These are phyloP conservation scores for Lagorchestes hirsutus DNA, from an alignment of 2,797 vertebrate species.

Conservation along the genomic window DNA sequence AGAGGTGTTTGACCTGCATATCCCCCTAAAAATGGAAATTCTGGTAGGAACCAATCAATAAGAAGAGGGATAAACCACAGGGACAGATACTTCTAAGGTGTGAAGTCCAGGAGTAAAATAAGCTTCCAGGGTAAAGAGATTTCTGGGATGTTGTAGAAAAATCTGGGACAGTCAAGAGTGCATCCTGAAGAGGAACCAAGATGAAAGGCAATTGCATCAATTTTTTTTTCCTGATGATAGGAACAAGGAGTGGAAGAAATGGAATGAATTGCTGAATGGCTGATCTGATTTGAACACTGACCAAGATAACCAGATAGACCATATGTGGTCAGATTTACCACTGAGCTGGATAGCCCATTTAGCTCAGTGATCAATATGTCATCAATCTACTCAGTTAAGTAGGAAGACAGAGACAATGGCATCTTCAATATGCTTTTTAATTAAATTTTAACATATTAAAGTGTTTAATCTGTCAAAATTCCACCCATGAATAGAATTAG, in stretches of 20 bases:
- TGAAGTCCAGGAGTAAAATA: not conserved
- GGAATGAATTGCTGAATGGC: not conserved
- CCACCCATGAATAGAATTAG: too few relatives aligned
- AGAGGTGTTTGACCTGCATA: not conserved
- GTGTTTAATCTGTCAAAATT: not conserved
- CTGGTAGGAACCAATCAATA: not conserved
- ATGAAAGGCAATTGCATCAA: not conserved
- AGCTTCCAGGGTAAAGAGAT: not conserved
- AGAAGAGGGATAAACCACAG: not conserved
- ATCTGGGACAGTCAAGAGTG: not conserved
- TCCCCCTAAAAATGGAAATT: not conserved
- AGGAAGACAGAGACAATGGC: not conserved
- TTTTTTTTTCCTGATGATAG: not conserved
- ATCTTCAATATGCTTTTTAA: slow-evolving; percentile 15
- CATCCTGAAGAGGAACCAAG: not conserved
- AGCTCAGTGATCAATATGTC: not conserved
- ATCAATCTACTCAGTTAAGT: not conserved
- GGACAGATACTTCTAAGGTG: not conserved
- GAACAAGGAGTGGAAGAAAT: slow-evolving; percentile 2
- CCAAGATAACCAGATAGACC: not conserved
- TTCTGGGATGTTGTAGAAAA: not conserved
- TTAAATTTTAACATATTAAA: slow-evolving; percentile 11
- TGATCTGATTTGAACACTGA: not conserved
- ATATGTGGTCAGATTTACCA: not conserved
- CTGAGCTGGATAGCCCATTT: not conserved